These are phyloP conservation scores for Hemibagrus guttatus DNA, from an alignment of 2,797 vertebrate genomes.

Conservation along the genomic window DNA sequence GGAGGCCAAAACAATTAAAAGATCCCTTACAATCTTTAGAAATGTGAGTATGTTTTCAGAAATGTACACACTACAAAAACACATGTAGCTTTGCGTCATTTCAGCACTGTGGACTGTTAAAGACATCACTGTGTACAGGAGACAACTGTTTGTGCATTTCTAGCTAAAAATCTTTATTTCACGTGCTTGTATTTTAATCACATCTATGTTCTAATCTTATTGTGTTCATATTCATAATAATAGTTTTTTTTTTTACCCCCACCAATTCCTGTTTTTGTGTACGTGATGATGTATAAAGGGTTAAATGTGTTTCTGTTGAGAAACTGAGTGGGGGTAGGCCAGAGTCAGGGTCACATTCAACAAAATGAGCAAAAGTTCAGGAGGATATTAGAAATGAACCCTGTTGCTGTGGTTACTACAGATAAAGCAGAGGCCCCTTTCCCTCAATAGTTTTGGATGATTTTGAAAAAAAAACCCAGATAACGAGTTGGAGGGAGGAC, in stretches of 20 bases:
- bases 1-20: conserved; percentile 62
- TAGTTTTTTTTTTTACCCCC: neutral
- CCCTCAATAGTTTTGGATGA: neutral
- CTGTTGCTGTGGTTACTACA: conserved; percentile 35
- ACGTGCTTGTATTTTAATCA: neutral
- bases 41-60: conserved; percentile 58
- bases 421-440: conserved; percentile 41
- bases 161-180: neutral
- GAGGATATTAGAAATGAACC: conserved; percentile 32
- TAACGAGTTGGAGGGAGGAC: neutral
- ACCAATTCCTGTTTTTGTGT: neutral
- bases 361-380: conserved; percentile 29
- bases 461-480: conserved; percentile 20
- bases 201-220: neutral
- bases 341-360: conserved; percentile 14
- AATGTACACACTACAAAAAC: neutral
- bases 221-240: neutral
- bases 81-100: neutral
- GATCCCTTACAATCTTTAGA: conserved; percentile 63
- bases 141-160: neutral
- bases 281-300: neutral
- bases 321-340: neutral
- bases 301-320: conserved; percentile 43
- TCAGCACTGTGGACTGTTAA: neutral
- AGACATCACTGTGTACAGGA: neutral